Evolutionary conservation across 2,888 invertebrate species (phyloP).

Genomic region (Synanthedon andrenaeformis): DNA sequence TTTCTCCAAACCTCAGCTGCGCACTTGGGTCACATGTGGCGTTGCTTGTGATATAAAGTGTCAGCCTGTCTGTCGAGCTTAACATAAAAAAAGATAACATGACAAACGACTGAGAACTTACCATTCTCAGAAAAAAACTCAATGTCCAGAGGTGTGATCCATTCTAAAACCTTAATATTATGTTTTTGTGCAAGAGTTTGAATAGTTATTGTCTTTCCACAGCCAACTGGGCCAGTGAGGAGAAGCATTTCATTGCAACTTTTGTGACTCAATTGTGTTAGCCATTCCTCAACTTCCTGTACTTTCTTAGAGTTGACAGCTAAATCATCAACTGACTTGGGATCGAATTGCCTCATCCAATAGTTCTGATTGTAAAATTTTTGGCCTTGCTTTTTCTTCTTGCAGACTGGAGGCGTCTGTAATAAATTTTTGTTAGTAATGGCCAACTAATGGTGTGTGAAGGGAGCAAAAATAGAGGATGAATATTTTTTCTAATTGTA

Average conservation of each 20-base stretch:
- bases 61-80: too few relatives aligned
- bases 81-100: too few relatives aligned
- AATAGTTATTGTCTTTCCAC: conserved; percentile 84
- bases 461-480: too few relatives aligned
- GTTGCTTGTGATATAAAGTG: too few relatives aligned
- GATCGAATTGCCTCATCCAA: conserved; percentile 74
- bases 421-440: not conserved
- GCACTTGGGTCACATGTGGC: too few relatives aligned
- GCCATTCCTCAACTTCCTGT: conserved; percentile 78
- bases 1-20: too few relatives aligned
- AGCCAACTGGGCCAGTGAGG: conserved; percentile 85
- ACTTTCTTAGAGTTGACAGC: conserved; percentile 82
- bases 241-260: conserved; percentile 71
- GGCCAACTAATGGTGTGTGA: not conserved
- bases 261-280: conserved; percentile 42
- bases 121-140: conserved; percentile 69
- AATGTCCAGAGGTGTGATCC: conserved; percentile 84
- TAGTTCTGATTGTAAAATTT: conserved; percentile 37
- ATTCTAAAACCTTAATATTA: conserved; percentile 76
- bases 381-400: not conserved
- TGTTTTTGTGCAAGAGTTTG: conserved; percentile 74
- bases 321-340: conserved; percentile 71
- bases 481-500: too few relatives aligned
- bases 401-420: not conserved
- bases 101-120: conserved; percentile 13